Conservation (phyloP, 2,113 vertebrate species). For the Chiloscyllium plagiosum region DNA sequence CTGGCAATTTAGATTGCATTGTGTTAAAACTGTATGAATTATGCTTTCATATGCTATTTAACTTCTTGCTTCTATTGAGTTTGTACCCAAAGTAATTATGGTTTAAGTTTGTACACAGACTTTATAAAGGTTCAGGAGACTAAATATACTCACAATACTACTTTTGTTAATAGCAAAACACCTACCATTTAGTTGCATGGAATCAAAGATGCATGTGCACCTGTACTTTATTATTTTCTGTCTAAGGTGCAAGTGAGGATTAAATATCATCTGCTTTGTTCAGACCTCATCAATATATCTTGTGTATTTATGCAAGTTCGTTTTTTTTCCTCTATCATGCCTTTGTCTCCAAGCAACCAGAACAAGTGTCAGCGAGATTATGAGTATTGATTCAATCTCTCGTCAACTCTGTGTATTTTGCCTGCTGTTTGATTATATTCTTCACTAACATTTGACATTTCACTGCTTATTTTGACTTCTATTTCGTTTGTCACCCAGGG, state of each 20-base stretch:
- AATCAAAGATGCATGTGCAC: background rate
- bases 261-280: background rate
- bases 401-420: no score
- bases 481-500: no score
- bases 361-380: background rate
- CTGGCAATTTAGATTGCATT: background rate
- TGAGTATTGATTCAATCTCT: no score
- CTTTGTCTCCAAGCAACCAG: background rate
- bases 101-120: no score
- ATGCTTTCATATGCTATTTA: background rate
- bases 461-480: no score
- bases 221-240: background rate
- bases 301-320: background rate
- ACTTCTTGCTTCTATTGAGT: no score
- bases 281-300: background rate
- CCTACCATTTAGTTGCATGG: background rate
- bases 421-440: no score
- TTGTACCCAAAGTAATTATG: no score
- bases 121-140: background rate
- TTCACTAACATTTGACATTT: no score
- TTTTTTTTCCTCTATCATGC: background rate
- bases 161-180: background rate
- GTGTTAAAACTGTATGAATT: background rate
- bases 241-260: background rate
- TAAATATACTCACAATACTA: background rate